A percentile compares a stretch with the other conserved stretches of the same genome.
Evolutionary conservation across 2,888 invertebrate genomes (phyloP).

Genomic region (Cheilosia pagana): DNA sequence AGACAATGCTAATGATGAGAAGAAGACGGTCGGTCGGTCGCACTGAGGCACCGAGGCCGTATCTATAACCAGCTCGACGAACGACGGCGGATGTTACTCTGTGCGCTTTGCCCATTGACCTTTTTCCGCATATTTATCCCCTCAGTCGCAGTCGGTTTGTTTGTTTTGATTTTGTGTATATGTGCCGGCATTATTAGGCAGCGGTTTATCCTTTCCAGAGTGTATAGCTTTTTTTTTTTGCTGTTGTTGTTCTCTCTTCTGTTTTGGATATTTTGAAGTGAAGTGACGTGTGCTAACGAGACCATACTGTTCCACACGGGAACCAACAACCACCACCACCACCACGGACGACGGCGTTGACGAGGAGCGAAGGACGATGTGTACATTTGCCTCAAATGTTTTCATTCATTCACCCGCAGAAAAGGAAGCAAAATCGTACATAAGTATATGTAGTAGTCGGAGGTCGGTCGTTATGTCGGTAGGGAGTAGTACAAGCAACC

Average conservation of each 20-base stretch:
- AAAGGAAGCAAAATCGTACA: conserved; percentile 53
- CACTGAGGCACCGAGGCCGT: background rate
- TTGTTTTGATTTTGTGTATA: conserved; percentile 62
- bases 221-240: conserved; percentile 3
- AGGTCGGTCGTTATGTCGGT: conserved; percentile 41
- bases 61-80: background rate
- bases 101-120: conserved; percentile 62
- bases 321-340: conserved; percentile 1
- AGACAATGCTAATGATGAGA: conserved; percentile 5
- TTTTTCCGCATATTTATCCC: conserved; percentile 71
- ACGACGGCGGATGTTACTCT: conserved; percentile 33
- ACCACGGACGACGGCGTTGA: conserved; percentile 16
- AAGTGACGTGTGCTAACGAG: conserved; percentile 73
- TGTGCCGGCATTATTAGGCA: conserved; percentile 66
- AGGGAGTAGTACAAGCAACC: conserved; percentile 49
- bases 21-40: background rate
- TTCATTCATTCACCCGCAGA: conserved; percentile 73
- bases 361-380: conserved; percentile 54
- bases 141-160: conserved; percentile 52
- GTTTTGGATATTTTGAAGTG: conserved; percentile 72
- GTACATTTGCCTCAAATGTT: conserved; percentile 56
- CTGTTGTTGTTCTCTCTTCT: conserved; percentile 56
- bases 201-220: conserved; percentile 63
- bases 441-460: conserved; percentile 19
- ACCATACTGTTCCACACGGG: conserved; percentile 44